Base-by-base conservation (phyloP, 2,113 vertebrate species). In the Ovis canadensis region DNA sequence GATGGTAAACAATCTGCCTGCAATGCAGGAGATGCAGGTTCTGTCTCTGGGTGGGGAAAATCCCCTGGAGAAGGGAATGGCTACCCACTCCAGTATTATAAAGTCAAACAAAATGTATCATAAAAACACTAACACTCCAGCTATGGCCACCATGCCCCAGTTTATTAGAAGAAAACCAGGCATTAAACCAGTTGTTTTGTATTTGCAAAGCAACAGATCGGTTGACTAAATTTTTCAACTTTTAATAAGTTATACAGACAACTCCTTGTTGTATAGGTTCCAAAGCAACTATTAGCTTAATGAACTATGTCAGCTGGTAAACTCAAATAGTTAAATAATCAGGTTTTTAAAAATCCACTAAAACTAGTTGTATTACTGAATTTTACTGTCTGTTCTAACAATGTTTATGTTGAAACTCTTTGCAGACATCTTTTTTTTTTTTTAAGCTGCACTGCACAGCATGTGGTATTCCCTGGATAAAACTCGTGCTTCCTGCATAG, bases 181-280 rank as follows among this genome's bases (percentile, higher is more conserved):
- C 83, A 15, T 64, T 91, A 83, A 67, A 43, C 74, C 33, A 36
- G 16, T 60, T 25, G 21, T 54, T 90, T 84, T 96, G 43, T 31
- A 40, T 74, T 15, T 88, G 33, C 33, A 59, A 62, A 71, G n/a
- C 50, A 88, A 80, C 16, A 84, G 45, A 33, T n/a, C 21, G 0
- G 29, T n/a, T n/a, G 40, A 57, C 54, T 50, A 93, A 74, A 33
- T 86, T 8, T 77, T 88, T 83, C 54, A 29, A 23, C 50, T 92
- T 87, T 82, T 82, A 40, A 90, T 71, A 36, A 74, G 45, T 43
- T 90, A 8, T 80, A 13, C 19, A 88, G 55, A 43, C 25, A 90
- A 91, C 50, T 91, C 57, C 21, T 43, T 84, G 43, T 48, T 84
- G 15, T 60, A 1, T 50, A 59, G 15, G 2, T 33, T 90, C 19